Conservation (phyloP, 2,888 invertebrate genomes). For the Agrypnus murinus region DNA sequence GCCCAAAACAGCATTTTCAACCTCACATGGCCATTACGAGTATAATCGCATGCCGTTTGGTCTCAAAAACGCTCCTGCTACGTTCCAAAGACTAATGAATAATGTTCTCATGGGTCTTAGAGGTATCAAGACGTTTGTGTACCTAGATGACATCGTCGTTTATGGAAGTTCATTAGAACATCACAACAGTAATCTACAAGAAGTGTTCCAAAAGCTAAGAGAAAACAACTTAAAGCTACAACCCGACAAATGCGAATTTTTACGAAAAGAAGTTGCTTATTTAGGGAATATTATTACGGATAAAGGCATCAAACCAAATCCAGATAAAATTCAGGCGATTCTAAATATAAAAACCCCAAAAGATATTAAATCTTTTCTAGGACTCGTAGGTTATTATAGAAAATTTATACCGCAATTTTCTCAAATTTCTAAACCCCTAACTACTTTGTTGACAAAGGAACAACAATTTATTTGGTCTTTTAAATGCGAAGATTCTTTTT, state of each 20-base stretch:
- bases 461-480: conserved; percentile 54
- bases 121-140: conserved; percentile 61
- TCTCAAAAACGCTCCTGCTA: conserved; percentile 67
- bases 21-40: conserved; percentile 63
- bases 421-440: conserved; percentile 51
- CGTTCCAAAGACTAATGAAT: conserved; percentile 67
- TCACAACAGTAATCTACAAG: conserved; percentile 55
- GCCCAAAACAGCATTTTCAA: conserved; percentile 66
- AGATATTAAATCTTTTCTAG: conserved; percentile 16
- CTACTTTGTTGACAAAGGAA: conserved; percentile 40
- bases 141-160: conserved; percentile 64
- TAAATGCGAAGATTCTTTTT: conserved; percentile 45
- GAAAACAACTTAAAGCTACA: neutral
- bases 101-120: conserved; percentile 63
- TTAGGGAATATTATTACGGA: no score
- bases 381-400: no score
- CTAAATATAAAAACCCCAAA: conserved; percentile 12
- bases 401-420: conserved; percentile 33
- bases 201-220: neutral
- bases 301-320: conserved; percentile 2
- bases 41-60: conserved; percentile 66
- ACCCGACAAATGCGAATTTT: no score
- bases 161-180: conserved; percentile 45
- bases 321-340: no score
- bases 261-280: conserved; percentile 1